Base-by-base conservation (phyloP, 2,888 invertebrate species). In the Syrphus vitripennis region DNA sequence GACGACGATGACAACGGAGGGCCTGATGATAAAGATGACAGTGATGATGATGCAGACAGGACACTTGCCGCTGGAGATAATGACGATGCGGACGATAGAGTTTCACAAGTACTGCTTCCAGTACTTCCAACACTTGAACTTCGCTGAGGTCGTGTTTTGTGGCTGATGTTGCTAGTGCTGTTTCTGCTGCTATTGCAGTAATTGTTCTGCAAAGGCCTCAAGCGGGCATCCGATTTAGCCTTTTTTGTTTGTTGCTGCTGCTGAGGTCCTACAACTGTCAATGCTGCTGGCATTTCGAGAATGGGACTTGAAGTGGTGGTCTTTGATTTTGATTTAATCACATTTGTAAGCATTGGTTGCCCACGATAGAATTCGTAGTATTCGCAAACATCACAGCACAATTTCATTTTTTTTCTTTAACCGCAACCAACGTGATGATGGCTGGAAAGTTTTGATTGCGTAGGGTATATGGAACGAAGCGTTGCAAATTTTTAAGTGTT, bases 111-210 rank as follows among this genome's bases (percentile, higher is more conserved):
- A 89, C 91, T 91, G 88, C 91, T 91, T 88, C 90, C 90, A 86
- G 89, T 90, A 88, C 91, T 91, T 89, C 91, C 90, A 76, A 91
- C 91, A 88, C 91, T 92, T 55, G 91, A 91, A 88, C 91, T 91
- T 72, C 91, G 90, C 69, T 75, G 78, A 75, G 59, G 70, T 87
- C 48, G 65, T 55, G 34, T 70, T 75, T 78, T 82, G 53, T 75
- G 61, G 75, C 31, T 77, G 61, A 40, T 90, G 90, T 53, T 24
- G 61, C 24, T 61, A 40, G 61, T 90, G 89, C 53, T 89, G 88
- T 24, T 61, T 45, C 29, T 48, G 50, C 29, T 48, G 50, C 40
- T 78, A 88, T 88, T 87, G 88, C 88, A 88, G 88, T 89, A 89
- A 59, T 89, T 87, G 78, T 88, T 88, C 19, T 24, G 88, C 88